A percentile compares a stretch with the other conserved stretches of the same genome.
Conservation (phyloP, 2,797 vertebrate genomes). For the Hoplostethus atlanticus region DNA sequence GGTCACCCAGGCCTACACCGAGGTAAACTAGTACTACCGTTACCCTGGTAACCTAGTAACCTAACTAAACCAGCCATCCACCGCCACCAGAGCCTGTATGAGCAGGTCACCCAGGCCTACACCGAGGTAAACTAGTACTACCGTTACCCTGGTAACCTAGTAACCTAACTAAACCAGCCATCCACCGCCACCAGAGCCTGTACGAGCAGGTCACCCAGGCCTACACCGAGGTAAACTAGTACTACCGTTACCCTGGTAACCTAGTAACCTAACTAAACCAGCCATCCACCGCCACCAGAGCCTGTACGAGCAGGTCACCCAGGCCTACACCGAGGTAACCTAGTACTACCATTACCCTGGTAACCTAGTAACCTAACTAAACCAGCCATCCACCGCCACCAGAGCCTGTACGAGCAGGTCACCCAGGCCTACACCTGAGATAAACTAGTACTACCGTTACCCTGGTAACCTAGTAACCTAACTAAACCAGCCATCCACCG, state of each 20-base stretch:
- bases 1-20: conserved; percentile 97
- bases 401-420: conserved; percentile 97
- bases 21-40: conserved; percentile 78
- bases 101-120: conserved; percentile 98
- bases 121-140: conserved; percentile 85
- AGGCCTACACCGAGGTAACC: conserved; percentile 95
- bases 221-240: conserved; percentile 90
- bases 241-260: too few species aligned
- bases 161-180: conserved; percentile 73
- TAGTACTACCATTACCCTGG: too few species aligned
- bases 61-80: conserved; percentile 86
- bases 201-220: conserved; percentile 98
- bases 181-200: conserved; percentile 97
- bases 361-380: too few species aligned
- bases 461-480: too few species aligned
- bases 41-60: too few species aligned
- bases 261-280: too few species aligned
- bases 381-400: conserved; percentile 98
- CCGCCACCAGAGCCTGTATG: conserved; percentile 97
- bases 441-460: too few species aligned
- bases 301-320: conserved; percentile 97
- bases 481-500: conserved; percentile 98
- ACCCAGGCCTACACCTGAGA: conserved; percentile 97
- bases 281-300: conserved; percentile 98
- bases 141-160: too few species aligned